phyloP scores from a whole-genome alignment of 2,113 vertebrate species.

The Dunckerocampus dactyliophorus region DNA sequence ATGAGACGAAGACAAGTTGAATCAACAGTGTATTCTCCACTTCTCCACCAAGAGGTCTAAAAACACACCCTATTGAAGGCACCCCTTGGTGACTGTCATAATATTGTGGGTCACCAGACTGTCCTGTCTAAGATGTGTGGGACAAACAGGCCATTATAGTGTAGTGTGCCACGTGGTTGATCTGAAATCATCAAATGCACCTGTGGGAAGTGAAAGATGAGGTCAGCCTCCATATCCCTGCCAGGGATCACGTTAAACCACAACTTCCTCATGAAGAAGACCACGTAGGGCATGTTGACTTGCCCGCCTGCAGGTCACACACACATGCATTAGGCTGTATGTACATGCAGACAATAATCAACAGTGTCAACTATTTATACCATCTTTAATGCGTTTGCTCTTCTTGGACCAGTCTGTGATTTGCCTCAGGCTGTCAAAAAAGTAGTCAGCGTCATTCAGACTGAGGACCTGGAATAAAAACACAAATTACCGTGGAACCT shows the following conservation, averaged over 20 bases:
- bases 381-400: slow-evolving; percentile 80
- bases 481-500: background rate
- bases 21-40: too few relatives aligned
- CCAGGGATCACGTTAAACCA: slow-evolving; percentile 89
- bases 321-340: slow-evolving; percentile 4
- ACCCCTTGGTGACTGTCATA: too few relatives aligned
- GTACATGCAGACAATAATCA: background rate
- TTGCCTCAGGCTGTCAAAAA: slow-evolving; percentile 90
- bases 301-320: slow-evolving; percentile 56
- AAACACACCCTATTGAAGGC: too few relatives aligned
- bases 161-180: background rate
- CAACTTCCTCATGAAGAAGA: slow-evolving; percentile 95
- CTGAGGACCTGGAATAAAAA: slow-evolving; percentile 81
- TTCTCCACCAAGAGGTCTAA: too few relatives aligned
- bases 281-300: slow-evolving; percentile 72
- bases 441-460: slow-evolving; percentile 88
- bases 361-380: slow-evolving; percentile 57
- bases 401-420: slow-evolving; percentile 87
- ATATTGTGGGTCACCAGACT: too few relatives aligned
- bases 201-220: slow-evolving; percentile 93
- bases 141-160: background rate
- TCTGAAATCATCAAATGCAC: slow-evolving; percentile 55
- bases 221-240: slow-evolving; percentile 84
- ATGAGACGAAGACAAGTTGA: too few relatives aligned
- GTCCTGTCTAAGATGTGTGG: background rate